A percentile compares a stretch with the other conserved stretches of the same genome.
phyloP scores from a whole-genome alignment of 2,113 vertebrate genomes.

The Myocastor coypus region DNA sequence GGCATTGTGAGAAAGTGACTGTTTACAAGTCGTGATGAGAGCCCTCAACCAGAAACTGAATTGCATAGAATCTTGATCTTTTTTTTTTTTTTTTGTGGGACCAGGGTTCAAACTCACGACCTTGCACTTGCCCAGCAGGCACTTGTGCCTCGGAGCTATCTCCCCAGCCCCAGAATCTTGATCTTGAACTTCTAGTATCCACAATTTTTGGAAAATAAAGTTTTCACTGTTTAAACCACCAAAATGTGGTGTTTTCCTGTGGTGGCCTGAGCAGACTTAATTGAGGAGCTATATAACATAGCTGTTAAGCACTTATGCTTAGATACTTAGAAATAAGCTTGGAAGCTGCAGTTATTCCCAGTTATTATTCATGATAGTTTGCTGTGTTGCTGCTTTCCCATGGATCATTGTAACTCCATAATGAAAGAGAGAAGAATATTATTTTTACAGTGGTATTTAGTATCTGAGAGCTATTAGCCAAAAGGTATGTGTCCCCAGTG shows the following conservation, averaged over 20 bases:
- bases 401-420: conserved; percentile 75
- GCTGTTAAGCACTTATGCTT: conserved; percentile 25
- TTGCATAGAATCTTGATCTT: conserved; percentile 12
- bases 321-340: conserved; percentile 43
- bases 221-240: conserved; percentile 46
- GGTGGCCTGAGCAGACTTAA: conserved; percentile 2
- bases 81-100: too few relatives aligned
- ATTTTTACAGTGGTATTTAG: conserved; percentile 83
- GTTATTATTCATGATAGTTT: conserved; percentile 55
- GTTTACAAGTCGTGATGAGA: neutral
- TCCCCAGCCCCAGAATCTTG: too few relatives aligned
- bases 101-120: too few relatives aligned
- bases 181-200: conserved; percentile 18
- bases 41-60: neutral
- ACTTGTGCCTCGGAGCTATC: too few relatives aligned
- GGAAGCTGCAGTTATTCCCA: conserved; percentile 53
- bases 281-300: neutral
- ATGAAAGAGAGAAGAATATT: conserved; percentile 76
- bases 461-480: conserved; percentile 77
- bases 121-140: too few relatives aligned
- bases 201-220: conserved; percentile 51
- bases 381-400: conserved; percentile 71
- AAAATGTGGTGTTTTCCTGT: conserved; percentile 31
- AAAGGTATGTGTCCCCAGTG: conserved; percentile 78
- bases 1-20: neutral